These are phyloP conservation scores for Parochlus steinenii DNA, from an alignment of 2,888 invertebrate genomes.

Conservation along the genomic window DNA sequence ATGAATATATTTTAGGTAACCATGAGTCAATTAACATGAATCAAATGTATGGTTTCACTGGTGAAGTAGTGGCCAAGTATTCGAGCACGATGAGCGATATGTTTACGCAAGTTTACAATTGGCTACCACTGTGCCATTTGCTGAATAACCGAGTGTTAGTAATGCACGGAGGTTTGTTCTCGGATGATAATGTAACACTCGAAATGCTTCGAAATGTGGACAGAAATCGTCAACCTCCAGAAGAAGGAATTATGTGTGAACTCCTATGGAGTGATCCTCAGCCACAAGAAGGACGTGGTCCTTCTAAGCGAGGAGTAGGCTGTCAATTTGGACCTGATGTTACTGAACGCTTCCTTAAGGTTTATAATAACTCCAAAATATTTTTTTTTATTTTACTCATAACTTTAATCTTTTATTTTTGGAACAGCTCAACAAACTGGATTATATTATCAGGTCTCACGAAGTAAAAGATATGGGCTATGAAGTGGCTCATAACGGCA, in stretches of 20 bases:
- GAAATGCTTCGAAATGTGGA: conserved; percentile 80
- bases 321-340: conserved; percentile 98
- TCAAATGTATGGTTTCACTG: conserved; percentile 98
- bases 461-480: conserved; percentile 96
- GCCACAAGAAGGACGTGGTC: conserved; percentile 68
- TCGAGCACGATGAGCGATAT: conserved; percentile 88
- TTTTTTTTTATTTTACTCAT: background rate
- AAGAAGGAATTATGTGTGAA: conserved; percentile 96
- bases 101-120: conserved; percentile 98
- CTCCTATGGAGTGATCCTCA: conserved; percentile 98
- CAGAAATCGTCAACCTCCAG: conserved; percentile 92
- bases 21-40: conserved; percentile 98
- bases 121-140: conserved; percentile 90
- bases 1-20: conserved; percentile 51
- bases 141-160: conserved; percentile 70
- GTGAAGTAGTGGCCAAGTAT: conserved; percentile 94
- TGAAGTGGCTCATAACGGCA: conserved; percentile 85
- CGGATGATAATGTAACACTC: conserved; percentile 82
- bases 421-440: conserved; percentile 80
- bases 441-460: conserved; percentile 91
- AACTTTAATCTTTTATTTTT: too few relatives aligned
- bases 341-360: conserved; percentile 67
- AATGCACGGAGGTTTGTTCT: conserved; percentile 97
- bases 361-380: too few relatives aligned
- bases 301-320: conserved; percentile 94